Conservation (phyloP, 1,140 invertebrate genomes). For the Tribolium castaneum region DNA sequence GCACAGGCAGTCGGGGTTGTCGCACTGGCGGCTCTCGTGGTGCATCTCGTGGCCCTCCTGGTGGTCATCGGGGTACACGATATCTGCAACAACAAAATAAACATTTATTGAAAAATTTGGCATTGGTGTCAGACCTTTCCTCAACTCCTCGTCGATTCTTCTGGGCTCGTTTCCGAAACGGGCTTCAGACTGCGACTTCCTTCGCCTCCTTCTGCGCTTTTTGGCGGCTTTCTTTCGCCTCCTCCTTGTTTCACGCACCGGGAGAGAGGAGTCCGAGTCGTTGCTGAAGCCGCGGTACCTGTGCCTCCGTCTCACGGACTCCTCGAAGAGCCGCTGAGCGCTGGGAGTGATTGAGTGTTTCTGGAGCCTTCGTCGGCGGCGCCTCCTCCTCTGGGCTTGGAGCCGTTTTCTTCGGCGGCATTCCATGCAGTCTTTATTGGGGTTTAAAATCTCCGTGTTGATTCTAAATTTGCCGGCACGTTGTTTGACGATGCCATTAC, state of each 20-base stretch:
- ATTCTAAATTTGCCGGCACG: constrained; percentile 60
- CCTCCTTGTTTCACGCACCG: neutral
- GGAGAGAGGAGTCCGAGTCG: neutral
- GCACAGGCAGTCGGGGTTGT: constrained; percentile 45
- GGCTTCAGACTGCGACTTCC: constrained; percentile 31
- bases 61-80: neutral
- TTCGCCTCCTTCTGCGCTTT: constrained; percentile 11
- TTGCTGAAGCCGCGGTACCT: neutral
- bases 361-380: neutral
- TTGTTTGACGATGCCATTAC: constrained; percentile 60
- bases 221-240: neutral
- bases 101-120: neutral
- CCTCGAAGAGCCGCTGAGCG: neutral
- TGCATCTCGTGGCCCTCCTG: neutral
- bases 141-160: neutral
- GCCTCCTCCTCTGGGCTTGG: constrained; percentile 13
- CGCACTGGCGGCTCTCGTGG: constrained; percentile 5
- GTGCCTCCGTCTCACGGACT: neutral
- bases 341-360: neutral
- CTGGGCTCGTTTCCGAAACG: neutral
- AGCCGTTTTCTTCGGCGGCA: constrained; percentile 4
- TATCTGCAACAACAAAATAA: neutral
- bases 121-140: neutral
- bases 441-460: constrained; percentile 43
- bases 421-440: constrained; percentile 1